These are phyloP conservation scores for Equus przewalskii DNA, from an alignment of 2,113 vertebrate genomes.

Conservation along the genomic window DNA sequence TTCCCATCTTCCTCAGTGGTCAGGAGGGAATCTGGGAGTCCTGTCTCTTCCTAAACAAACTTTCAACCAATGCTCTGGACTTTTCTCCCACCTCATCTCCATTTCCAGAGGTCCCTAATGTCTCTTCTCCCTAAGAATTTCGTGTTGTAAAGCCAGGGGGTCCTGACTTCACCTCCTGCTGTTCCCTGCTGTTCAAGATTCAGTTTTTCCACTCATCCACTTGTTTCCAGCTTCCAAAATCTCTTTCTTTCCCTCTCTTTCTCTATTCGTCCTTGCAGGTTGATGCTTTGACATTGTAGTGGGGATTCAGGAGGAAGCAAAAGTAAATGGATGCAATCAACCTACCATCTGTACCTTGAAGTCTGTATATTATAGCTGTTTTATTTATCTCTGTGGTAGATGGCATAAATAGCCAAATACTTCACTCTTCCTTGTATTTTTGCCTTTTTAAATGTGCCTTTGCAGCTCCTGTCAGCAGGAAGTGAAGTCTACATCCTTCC, in stretches of 20 bases:
- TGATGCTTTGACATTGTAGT: not conserved
- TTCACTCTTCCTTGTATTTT: not conserved
- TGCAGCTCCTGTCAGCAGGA: not conserved
- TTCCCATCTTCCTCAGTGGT: not conserved
- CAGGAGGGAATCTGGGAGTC: not conserved
- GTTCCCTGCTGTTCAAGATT: not conserved
- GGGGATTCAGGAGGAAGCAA: not conserved
- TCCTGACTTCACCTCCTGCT: not conserved
- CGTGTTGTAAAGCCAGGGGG: not conserved
- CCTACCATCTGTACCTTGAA: not conserved
- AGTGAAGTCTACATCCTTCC: not conserved
- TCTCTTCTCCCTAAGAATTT: not conserved
- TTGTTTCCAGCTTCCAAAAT: not conserved
- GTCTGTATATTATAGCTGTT: not conserved
- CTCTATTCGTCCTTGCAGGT: not conserved
- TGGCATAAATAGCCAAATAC: not conserved
- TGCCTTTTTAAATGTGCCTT: not conserved
- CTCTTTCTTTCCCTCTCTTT: not conserved
- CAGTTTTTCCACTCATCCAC: not conserved
- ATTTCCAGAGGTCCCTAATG: not conserved
- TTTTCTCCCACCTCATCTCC: not conserved
- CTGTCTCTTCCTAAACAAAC: not conserved
- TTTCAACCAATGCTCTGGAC: not conserved
- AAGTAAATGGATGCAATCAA: not conserved
- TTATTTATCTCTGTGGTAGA: not conserved